Conservation (phyloP, 64 coral and sea anemone genomes). For the Trachythela sp. region DNA sequence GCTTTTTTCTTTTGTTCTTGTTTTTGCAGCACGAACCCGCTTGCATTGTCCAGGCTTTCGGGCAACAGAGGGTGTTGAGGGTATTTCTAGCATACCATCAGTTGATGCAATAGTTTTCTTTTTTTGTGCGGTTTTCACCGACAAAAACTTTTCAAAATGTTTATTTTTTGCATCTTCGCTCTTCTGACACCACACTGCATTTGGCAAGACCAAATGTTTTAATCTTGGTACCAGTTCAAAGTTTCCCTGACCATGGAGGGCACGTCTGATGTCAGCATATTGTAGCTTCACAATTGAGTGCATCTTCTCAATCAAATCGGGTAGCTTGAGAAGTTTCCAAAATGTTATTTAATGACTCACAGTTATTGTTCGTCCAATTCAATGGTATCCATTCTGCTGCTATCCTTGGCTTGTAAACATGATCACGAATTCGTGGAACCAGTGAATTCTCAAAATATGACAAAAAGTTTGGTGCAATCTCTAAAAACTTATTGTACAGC, state of each 20-base stretch:
- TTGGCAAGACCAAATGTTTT: too few relatives aligned
- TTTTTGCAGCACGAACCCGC: not conserved
- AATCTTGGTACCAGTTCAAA: not conserved
- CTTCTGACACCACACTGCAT: not conserved
- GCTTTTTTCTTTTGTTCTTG: too few relatives aligned
- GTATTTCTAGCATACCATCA: not conserved
- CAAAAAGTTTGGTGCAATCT: not conserved
- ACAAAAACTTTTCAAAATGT: not conserved
- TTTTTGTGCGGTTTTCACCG: not conserved
- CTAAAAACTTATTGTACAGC: not conserved
- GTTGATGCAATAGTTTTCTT: not conserved
- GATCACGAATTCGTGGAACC: not conserved
- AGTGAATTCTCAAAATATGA: not conserved
- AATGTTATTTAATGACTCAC: not conserved
- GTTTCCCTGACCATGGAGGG: not conserved
- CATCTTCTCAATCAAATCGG: not conserved
- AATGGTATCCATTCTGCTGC: not conserved
- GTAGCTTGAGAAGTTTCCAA: not conserved
- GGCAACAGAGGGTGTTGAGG: not conserved
- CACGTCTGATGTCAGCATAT: not conserved
- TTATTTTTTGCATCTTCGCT: not conserved
- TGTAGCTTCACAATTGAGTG: not conserved
- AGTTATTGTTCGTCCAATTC: not conserved
- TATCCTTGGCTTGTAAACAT: not conserved
- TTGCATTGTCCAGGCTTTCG: not conserved